Conservation (phyloP, 2,888 invertebrate genomes). For the Actias luna region DNA sequence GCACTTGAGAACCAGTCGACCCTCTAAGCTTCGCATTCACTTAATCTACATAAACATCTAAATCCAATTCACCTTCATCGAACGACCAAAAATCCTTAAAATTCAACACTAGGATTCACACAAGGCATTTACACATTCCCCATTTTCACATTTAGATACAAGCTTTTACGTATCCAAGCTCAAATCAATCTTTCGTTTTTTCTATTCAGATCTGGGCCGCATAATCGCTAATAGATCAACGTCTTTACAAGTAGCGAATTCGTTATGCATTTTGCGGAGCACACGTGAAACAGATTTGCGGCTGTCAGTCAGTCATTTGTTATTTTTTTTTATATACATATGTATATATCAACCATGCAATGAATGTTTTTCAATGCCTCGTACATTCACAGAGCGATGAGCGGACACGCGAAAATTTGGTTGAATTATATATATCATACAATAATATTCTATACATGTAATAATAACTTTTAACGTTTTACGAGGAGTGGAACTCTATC, state of each 20-base stretch:
- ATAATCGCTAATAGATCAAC: slow-evolving; percentile 1
- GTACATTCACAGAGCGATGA: not conserved
- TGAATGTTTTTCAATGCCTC: not conserved
- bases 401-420: not conserved
- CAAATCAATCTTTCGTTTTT: not conserved
- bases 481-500: no score
- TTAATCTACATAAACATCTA: not conserved
- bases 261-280: slow-evolving; percentile 1
- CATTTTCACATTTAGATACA: no score
- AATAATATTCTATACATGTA: no score
- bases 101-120: not conserved
- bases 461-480: no score
- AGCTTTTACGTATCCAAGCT: not conserved
- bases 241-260: not conserved
- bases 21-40: no score
- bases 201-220: not conserved
- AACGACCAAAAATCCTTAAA: not conserved
- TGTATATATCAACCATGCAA: not conserved
- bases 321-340: not conserved
- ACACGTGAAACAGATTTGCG: not conserved
- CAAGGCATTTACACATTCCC: not conserved
- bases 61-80: not conserved
- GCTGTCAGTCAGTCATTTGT: not conserved
- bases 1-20: no score
- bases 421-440: not conserved